A percentile compares a stretch with the other conserved stretches of the same genome.
These are phyloP conservation scores for Macrosteles quadrilineatus DNA, from an alignment of 1,140 invertebrate genomes.

Conservation along the genomic window DNA sequence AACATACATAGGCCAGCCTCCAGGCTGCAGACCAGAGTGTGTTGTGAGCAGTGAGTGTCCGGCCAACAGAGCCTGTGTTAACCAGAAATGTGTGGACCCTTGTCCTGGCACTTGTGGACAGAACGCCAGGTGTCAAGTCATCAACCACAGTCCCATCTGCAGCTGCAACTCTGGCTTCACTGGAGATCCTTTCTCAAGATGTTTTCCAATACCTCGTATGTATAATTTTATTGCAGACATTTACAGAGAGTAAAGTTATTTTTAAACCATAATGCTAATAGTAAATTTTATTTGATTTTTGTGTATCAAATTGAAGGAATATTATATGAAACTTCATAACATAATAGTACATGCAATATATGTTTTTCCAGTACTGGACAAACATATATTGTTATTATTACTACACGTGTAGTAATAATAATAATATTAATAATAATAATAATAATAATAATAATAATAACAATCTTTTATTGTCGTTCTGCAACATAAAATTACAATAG, in stretches of 20 bases:
- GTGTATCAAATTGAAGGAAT: neutral
- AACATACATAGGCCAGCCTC: slow-evolving; percentile 63
- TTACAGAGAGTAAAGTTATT: slow-evolving; percentile 43
- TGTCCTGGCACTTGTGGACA: slow-evolving; percentile 58
- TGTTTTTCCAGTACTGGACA: too few species aligned
- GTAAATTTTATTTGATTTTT: neutral
- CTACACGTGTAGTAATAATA: too few species aligned
- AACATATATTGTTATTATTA: too few species aligned
- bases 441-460: too few species aligned
- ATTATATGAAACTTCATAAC: neutral
- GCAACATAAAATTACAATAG: too few species aligned
- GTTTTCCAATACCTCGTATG: slow-evolving; percentile 49
- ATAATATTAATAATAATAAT: too few species aligned
- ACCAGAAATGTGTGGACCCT: slow-evolving; percentile 56
- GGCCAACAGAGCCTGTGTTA: slow-evolving; percentile 51
- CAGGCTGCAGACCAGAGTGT: slow-evolving; percentile 69
- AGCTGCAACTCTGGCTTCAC: slow-evolving; percentile 51
- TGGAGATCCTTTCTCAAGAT: slow-evolving; percentile 58
- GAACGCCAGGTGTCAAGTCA: slow-evolving; percentile 56
- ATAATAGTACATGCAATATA: neutral
- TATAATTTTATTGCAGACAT: slow-evolving; percentile 41
- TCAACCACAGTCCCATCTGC: slow-evolving; percentile 57
- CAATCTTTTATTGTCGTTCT: too few species aligned
- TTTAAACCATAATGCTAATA: too few species aligned
- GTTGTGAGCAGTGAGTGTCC: slow-evolving; percentile 58